Conservation (phyloP, 2,797 vertebrate species). For the Oreochromis grahami region DNA sequence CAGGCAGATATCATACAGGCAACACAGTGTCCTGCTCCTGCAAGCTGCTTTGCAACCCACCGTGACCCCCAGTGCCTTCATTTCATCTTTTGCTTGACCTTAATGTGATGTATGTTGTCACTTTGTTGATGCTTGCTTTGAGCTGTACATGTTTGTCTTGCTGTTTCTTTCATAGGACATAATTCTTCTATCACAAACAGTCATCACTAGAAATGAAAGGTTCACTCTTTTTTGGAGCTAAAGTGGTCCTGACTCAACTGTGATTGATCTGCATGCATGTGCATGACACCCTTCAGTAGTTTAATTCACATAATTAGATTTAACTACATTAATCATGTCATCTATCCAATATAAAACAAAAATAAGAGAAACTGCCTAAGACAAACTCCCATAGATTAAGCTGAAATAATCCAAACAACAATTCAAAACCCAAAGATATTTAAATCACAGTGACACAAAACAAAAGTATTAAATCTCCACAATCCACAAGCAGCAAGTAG, state of each 20-base stretch:
- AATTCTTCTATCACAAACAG: not conserved
- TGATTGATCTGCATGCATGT: not conserved
- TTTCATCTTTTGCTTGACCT: not conserved
- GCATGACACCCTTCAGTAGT: not conserved
- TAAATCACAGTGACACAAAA: rapidly evolving
- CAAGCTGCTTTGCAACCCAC: not conserved
- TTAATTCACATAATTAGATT: not conserved
- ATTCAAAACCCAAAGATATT: not conserved
- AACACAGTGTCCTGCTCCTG: not conserved
- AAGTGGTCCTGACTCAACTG: not conserved
- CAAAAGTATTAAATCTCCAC: not conserved
- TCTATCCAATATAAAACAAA: not conserved
- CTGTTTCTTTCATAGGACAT: not conserved
- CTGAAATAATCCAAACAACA: not conserved
- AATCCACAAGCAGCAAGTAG: not conserved
- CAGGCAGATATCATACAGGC: not conserved
- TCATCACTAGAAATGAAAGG: not conserved
- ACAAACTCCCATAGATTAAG: not conserved
- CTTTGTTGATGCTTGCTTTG: not conserved
- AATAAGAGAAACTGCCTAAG: rapidly evolving
- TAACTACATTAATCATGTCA: not conserved
- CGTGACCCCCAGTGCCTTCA: rapidly evolving
- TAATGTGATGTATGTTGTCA: not conserved
- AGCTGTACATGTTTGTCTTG: not conserved
- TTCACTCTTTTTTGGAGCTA: not conserved